These are phyloP conservation scores for western clawed frog (Xenopus tropicalis) DNA, from an alignment of 2,113 vertebrate genomes.

Conservation along the genomic window DNA sequence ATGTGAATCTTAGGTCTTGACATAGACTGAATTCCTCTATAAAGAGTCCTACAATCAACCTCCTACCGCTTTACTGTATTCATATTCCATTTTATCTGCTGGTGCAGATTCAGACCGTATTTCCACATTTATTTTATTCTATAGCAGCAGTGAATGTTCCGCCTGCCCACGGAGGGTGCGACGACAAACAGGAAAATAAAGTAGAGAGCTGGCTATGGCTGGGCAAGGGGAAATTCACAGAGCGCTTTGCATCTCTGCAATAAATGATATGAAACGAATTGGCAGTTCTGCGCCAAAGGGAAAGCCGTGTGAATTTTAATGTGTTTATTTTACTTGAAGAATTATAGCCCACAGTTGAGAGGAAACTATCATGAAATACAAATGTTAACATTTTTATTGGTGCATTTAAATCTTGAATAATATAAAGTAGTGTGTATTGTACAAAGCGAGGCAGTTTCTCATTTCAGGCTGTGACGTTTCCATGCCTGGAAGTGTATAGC, in stretches of 20 bases:
- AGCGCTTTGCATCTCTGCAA: neutral
- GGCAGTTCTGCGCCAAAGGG: neutral
- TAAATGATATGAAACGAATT: conserved; percentile 1
- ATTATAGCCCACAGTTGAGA: neutral
- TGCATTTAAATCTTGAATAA: neutral
- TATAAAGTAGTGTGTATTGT: neutral
- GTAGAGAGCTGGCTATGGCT: neutral
- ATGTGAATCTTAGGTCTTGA: neutral
- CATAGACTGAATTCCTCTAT: neutral
- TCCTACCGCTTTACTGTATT: neutral
- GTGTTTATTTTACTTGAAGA: neutral
- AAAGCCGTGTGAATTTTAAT: neutral
- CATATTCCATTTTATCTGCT: neutral
- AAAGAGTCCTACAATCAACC: neutral
- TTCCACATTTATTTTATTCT: neutral
- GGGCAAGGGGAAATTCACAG: neutral
- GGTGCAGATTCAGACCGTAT: neutral
- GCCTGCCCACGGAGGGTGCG: neutral
- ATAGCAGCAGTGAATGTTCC: neutral
- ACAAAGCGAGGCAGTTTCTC: neutral
- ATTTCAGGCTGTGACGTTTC: neutral
- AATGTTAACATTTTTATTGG: neutral
- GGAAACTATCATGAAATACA: neutral
- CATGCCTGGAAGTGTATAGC: neutral
- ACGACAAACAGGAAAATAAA: too few species aligned